Evolutionary conservation across 2,888 invertebrate genomes (phyloP).

Genomic region (Hololepta plana): DNA sequence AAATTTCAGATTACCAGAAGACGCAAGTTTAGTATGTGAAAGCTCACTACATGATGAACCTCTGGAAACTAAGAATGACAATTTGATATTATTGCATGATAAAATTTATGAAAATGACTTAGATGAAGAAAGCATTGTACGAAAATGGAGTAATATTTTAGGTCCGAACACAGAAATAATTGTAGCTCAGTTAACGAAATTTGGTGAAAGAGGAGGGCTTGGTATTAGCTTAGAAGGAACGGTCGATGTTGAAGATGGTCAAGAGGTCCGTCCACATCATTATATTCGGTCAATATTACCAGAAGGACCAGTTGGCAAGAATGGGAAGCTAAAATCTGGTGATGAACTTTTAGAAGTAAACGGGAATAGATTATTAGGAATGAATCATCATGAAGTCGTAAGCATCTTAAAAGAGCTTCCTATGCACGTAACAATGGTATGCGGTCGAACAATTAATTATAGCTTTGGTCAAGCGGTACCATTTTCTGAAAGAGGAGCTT

Average conservation of each 20-base stretch:
- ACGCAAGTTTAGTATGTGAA: no score
- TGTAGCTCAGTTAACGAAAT: slow-evolving; percentile 68
- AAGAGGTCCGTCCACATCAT: slow-evolving; percentile 95
- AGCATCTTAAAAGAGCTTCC: slow-evolving; percentile 84
- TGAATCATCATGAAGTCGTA: slow-evolving; percentile 90
- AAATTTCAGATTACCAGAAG: no score
- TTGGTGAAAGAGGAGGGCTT: slow-evolving; percentile 79
- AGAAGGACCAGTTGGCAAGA: slow-evolving; percentile 95
- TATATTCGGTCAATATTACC: slow-evolving; percentile 92
- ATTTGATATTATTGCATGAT: slow-evolving; percentile 18
- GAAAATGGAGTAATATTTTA: background rate
- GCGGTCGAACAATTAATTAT: slow-evolving; percentile 39
- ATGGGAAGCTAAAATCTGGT: slow-evolving; percentile 74
- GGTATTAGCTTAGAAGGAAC: slow-evolving; percentile 97
- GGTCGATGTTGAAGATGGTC: slow-evolving; percentile 91
- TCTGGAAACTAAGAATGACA: slow-evolving; percentile 20
- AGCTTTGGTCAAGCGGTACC: slow-evolving; percentile 11
- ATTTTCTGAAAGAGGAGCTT: slow-evolving; percentile 22
- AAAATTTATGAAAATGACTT: no score
- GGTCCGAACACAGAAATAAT: slow-evolving; percentile 59
- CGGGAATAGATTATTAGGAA: slow-evolving; percentile 69
- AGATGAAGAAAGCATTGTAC: background rate
- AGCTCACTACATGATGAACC: slow-evolving; percentile 16
- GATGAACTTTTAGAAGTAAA: slow-evolving; percentile 94
- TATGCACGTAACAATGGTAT: slow-evolving; percentile 78